Evolutionary conservation across 2,888 invertebrate species (phyloP).

Genomic region (Tetragonisca angustula): DNA sequence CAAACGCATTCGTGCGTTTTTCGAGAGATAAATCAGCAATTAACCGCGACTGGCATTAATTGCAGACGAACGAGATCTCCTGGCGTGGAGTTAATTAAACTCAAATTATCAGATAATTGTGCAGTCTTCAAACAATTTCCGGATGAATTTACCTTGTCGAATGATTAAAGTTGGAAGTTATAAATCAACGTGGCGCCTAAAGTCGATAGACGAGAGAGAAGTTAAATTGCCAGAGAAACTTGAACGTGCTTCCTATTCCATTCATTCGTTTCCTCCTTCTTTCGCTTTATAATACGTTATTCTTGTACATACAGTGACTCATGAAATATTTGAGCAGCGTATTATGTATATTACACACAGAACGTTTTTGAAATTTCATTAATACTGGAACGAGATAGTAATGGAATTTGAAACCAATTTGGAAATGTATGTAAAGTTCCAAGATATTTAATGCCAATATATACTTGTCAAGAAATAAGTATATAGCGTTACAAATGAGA

Average conservation of each 20-base stretch:
- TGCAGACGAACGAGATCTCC: background rate
- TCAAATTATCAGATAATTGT: slow-evolving; percentile 5
- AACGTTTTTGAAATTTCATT: background rate
- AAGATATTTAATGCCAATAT: too few relatives aligned
- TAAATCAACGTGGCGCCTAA: background rate
- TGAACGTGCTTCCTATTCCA: background rate
- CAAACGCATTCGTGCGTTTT: background rate
- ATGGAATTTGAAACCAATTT: background rate
- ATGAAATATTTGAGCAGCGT: background rate
- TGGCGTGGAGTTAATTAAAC: slow-evolving; percentile 22
- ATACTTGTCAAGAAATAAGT: background rate
- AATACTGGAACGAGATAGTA: background rate
- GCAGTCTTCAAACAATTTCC: background rate
- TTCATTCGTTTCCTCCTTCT: background rate
- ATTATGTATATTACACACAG: background rate
- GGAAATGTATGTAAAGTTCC: background rate
- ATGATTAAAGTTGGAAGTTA: background rate
- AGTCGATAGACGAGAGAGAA: background rate
- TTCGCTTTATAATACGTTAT: background rate
- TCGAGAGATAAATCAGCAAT: slow-evolving; percentile 27
- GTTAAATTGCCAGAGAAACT: slow-evolving; percentile 1
- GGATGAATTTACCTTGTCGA: background rate
- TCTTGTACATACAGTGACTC: background rate
- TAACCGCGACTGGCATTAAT: slow-evolving; percentile 24
- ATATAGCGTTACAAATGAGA: background rate